A percentile compares a stretch with the other conserved stretches of the same genome.
These are phyloP conservation scores for Conchocele bisecta DNA, from an alignment of 2,888 invertebrate genomes.

Conservation along the genomic window DNA sequence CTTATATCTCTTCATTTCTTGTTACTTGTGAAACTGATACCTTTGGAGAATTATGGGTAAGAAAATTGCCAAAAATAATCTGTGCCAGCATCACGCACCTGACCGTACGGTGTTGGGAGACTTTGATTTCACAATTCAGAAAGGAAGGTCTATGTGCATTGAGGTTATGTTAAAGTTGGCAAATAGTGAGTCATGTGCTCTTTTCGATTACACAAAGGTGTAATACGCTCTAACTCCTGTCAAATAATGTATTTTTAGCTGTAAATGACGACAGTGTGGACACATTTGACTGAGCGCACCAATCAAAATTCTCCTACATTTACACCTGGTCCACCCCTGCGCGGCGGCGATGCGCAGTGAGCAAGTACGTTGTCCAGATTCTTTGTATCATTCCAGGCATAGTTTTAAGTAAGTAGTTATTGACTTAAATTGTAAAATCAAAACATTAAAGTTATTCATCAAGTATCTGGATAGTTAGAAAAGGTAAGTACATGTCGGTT, in stretches of 20 bases:
- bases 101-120: too few relatives aligned
- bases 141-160: too few relatives aligned
- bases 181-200: too few relatives aligned
- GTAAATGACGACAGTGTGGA: slow-evolving; percentile 53
- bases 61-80: too few relatives aligned
- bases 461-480: slow-evolving; percentile 87
- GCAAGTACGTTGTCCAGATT: slow-evolving; percentile 94
- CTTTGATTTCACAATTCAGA: too few relatives aligned
- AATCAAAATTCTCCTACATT: slow-evolving; percentile 40
- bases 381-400: slow-evolving; percentile 99
- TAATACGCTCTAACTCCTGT: too few relatives aligned
- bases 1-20: too few relatives aligned
- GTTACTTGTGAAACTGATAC: too few relatives aligned
- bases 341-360: slow-evolving; percentile 78
- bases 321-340: slow-evolving; percentile 75
- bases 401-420: slow-evolving; percentile 87
- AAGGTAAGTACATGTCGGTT: slow-evolving; percentile 84
- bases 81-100: too few relatives aligned
- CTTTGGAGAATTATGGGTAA: too few relatives aligned
- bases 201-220: too few relatives aligned
- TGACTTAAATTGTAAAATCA: slow-evolving; percentile 68
- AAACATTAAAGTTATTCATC: slow-evolving; percentile 30
- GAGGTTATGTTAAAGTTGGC: too few relatives aligned
- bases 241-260: slow-evolving; percentile 62
- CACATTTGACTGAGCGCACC: slow-evolving; percentile 35